A percentile compares a stretch with the other conserved stretches of the same genome.
Evolutionary conservation across 2,113 vertebrate genomes (phyloP).

Genomic region (Hiodon alosoides): DNA sequence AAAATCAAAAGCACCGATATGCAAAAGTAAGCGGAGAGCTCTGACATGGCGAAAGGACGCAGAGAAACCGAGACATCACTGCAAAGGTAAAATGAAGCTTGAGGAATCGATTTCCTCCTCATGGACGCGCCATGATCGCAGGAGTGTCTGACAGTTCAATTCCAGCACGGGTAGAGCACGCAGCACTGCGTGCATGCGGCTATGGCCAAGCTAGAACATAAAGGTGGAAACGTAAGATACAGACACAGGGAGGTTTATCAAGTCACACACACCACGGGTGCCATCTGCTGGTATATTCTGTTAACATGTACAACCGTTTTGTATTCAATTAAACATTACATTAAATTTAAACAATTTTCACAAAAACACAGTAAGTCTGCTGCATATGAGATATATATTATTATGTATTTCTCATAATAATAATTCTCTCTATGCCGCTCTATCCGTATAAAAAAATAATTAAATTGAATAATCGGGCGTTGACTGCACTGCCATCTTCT

Average conservation of each 20-base stretch:
- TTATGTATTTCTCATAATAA: too few species aligned
- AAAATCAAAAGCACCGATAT: constrained; percentile 25
- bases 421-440: too few species aligned
- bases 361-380: too few species aligned
- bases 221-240: background rate
- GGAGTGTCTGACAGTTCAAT: background rate
- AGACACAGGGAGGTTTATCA: background rate
- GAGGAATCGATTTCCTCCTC: constrained; percentile 6
- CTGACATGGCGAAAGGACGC: constrained; percentile 28
- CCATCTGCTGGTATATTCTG: background rate
- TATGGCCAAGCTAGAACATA: constrained; percentile 1
- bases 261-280: background rate
- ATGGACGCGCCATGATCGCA: constrained; percentile 18
- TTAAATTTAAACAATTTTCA: too few species aligned
- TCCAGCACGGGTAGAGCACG: background rate
- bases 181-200: constrained; percentile 2
- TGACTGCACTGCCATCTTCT: too few species aligned
- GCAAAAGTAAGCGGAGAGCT: constrained; percentile 17
- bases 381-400: too few species aligned
- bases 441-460: too few species aligned
- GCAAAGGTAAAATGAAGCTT: constrained; percentile 9
- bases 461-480: too few species aligned
- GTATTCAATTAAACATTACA: too few species aligned
- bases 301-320: background rate
- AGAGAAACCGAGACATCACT: constrained; percentile 28